phyloP scores from a whole-genome alignment of 2,113 vertebrate species.

The Cnemophilus loriae region DNA sequence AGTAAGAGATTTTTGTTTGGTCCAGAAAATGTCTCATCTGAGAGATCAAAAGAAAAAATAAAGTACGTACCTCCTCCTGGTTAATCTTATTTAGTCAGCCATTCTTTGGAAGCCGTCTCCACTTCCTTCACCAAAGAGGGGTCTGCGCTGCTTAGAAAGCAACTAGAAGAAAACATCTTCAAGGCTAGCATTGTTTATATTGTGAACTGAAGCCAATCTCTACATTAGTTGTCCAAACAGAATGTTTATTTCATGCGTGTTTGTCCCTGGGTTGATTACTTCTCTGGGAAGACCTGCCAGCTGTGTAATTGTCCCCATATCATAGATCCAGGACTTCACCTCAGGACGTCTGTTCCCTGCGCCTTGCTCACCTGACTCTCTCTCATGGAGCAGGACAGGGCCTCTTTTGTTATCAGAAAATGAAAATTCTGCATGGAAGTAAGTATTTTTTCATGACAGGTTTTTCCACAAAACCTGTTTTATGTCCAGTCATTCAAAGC shows the following conservation, averaged over 20 bases:
- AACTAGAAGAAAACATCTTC: neutral
- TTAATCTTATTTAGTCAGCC: neutral
- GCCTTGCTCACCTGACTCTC: neutral
- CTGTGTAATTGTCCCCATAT: neutral
- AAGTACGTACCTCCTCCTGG: neutral
- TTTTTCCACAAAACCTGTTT: neutral
- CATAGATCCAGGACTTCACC: neutral
- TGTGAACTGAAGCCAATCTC: neutral
- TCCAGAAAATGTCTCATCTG: neutral
- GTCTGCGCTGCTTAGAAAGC: neutral
- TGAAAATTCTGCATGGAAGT: neutral
- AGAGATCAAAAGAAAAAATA: neutral
- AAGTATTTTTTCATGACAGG: neutral
- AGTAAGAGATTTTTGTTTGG: neutral
- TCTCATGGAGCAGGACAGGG: neutral
- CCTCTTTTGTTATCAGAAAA: neutral
- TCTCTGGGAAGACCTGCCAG: neutral
- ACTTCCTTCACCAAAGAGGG: neutral
- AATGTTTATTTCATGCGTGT: neutral
- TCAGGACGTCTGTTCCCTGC: neutral
- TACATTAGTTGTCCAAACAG: neutral
- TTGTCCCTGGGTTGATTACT: neutral
- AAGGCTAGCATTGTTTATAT: neutral
- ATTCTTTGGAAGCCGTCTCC: neutral
- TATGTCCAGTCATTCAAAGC: neutral